Conservation (phyloP, 2,113 vertebrate genomes). For the Budorcas taxicolor region DNA sequence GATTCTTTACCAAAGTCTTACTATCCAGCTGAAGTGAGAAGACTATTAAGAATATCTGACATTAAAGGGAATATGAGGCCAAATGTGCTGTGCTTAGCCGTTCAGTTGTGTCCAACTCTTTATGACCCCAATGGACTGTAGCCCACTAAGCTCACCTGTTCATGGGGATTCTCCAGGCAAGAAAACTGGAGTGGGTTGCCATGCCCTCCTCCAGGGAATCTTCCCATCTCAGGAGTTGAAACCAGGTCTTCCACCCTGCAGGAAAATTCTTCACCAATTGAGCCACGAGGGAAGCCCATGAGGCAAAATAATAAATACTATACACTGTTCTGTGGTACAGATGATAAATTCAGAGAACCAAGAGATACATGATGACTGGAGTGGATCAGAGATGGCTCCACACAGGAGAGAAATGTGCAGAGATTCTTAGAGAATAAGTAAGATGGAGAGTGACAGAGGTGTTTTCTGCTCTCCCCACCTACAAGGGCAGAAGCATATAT, state of each 20-base stretch:
- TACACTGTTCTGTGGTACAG: not conserved
- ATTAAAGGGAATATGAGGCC: not conserved
- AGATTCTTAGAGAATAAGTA: not conserved
- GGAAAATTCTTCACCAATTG: not conserved
- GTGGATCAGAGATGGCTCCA: not conserved
- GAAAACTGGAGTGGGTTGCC: not conserved
- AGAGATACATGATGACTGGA: not conserved
- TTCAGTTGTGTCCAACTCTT: not conserved
- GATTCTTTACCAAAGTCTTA: not conserved
- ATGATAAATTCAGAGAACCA: not conserved
- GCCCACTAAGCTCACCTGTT: not conserved
- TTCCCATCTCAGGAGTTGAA: not conserved
- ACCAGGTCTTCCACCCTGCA: not conserved
- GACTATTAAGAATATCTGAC: not conserved
- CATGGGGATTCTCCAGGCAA: not conserved
- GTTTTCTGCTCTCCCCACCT: not conserved
- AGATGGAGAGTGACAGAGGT: not conserved
- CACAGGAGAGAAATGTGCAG: not conserved
- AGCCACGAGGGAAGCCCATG: not conserved
- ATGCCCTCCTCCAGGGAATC: not conserved
- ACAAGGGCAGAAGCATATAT: not conserved
- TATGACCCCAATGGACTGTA: not conserved
- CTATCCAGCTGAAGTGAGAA: not conserved
- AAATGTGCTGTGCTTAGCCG: not conserved
- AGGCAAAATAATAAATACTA: not conserved